Evolutionary conservation across 2,888 invertebrate genomes (phyloP).

Genomic region (Lamellibrachia columna): DNA sequence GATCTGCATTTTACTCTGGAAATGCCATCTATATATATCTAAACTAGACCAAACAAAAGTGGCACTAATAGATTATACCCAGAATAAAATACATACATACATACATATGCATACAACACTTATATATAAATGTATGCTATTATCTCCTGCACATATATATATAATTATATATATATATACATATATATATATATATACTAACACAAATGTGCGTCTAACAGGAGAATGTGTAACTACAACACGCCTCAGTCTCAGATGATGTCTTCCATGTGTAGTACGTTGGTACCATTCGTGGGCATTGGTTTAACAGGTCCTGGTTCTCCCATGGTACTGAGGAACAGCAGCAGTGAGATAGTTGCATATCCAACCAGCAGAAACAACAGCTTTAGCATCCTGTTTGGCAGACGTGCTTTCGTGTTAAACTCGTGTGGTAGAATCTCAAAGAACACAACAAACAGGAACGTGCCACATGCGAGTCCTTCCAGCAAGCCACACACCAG

Average conservation of each 20-base stretch:
- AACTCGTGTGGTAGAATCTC: slow-evolving; percentile 85
- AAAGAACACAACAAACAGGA: slow-evolving; percentile 96
- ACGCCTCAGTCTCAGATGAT: neutral
- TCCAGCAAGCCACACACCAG: slow-evolving; percentile 70
- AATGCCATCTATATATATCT: too few species aligned
- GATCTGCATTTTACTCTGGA: neutral
- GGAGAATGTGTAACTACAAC: neutral
- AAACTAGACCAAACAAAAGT: too few species aligned
- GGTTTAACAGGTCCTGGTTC: neutral
- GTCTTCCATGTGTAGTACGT: neutral
- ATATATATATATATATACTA: too few species aligned
- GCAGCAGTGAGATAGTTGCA: slow-evolving; percentile 51
- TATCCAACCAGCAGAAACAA: slow-evolving; percentile 58
- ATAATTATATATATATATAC: neutral
- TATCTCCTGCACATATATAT: neutral
- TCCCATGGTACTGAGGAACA: slow-evolving; percentile 26
- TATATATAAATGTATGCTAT: neutral
- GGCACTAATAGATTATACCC: too few species aligned
- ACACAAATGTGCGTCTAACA: neutral
- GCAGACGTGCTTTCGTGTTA: slow-evolving; percentile 37
- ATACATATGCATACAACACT: too few species aligned
- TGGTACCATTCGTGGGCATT: neutral
- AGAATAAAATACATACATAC: too few species aligned
- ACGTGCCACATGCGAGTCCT: slow-evolving; percentile 90
- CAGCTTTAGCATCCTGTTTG: slow-evolving; percentile 56